phyloP scores from a whole-genome alignment of 2,888 invertebrate species.

The Gasteruption jaculator region DNA sequence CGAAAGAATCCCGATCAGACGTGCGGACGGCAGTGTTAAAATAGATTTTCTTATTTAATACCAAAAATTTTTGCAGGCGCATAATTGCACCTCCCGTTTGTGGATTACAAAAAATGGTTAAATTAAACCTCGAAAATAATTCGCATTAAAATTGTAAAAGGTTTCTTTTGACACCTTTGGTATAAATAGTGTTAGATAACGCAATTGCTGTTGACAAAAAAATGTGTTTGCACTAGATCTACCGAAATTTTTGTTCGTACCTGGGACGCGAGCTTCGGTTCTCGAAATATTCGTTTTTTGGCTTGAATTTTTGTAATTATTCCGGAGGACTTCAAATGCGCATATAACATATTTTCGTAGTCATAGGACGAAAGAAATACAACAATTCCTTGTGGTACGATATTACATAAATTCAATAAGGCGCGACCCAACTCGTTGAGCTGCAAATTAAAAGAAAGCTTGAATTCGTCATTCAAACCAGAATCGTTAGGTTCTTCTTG shows the following conservation, averaged over 20 bases:
- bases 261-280: constrained; percentile 66
- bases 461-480: constrained; percentile 4
- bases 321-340: constrained; percentile 60
- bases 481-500: too few species aligned
- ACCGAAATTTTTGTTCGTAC: constrained; percentile 19
- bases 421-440: constrained; percentile 73
- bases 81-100: too few species aligned
- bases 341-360: constrained; percentile 70
- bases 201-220: not conserved
- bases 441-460: constrained; percentile 52
- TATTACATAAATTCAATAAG: constrained; percentile 70
- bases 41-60: too few species aligned
- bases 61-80: too few species aligned
- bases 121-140: too few species aligned
- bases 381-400: constrained; percentile 87
- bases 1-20: too few species aligned
- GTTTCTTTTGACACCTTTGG: too few species aligned
- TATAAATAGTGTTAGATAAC: too few species aligned
- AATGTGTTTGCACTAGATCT: not conserved
- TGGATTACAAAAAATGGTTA: too few species aligned
- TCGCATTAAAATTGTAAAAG: too few species aligned
- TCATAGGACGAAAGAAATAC: constrained; percentile 93
- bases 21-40: too few species aligned
- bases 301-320: constrained; percentile 62
- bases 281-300: constrained; percentile 74